These are phyloP conservation scores for Adineta ricciae DNA, from an alignment of 2,888 invertebrate species.

Conservation along the genomic window DNA sequence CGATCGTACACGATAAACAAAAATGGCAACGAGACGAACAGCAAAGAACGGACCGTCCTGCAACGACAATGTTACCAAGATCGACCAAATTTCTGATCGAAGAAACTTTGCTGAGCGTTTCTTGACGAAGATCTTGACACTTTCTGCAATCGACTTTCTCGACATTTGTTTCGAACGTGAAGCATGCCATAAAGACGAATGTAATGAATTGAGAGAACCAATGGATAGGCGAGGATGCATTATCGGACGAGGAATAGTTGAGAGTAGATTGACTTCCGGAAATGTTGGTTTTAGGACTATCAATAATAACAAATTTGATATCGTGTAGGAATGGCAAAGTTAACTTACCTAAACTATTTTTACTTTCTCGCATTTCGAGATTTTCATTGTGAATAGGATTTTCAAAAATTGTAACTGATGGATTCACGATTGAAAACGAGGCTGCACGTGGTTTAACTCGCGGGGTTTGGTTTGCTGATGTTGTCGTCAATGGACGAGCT, in stretches of 20 bases:
- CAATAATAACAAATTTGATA: neutral
- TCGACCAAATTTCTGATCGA: neutral
- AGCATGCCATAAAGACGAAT: neutral
- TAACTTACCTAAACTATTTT: neutral
- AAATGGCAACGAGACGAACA: neutral
- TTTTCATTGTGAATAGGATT: neutral
- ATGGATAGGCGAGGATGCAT: neutral
- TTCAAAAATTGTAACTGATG: neutral
- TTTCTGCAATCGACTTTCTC: neutral
- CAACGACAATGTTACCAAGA: neutral
- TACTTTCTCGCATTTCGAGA: neutral
- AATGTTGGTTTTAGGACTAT: neutral
- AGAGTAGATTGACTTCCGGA: neutral
- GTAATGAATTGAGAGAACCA: neutral
- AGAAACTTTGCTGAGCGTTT: constrained; percentile 2
- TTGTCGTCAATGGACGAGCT: neutral
- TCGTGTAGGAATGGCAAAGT: no score
- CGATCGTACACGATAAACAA: neutral
- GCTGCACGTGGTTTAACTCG: neutral
- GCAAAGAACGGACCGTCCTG: constrained; percentile 12
- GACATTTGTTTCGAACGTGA: neutral
- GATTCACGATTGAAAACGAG: neutral
- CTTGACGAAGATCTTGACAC: neutral
- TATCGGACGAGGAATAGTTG: neutral
- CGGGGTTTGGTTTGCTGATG: neutral